phyloP scores from a whole-genome alignment of 1,140 invertebrate species.

The Drosophila murphyi region DNA sequence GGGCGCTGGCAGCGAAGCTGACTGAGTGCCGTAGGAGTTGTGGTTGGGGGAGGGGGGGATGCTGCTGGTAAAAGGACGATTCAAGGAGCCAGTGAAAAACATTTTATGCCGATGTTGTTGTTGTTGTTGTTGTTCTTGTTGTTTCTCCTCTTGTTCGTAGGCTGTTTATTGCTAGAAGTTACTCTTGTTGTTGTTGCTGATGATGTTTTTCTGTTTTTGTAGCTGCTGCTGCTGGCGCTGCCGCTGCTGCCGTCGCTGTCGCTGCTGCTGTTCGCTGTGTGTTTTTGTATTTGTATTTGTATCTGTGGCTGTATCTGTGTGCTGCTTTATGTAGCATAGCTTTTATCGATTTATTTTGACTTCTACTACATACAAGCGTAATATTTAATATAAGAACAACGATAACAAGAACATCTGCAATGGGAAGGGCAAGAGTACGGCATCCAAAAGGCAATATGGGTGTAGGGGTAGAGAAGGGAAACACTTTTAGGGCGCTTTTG shows the following conservation, averaged over 20 bases:
- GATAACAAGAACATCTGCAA: conserved; percentile 42
- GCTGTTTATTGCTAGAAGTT: conserved; percentile 69
- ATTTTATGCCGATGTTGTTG: conserved; percentile 53
- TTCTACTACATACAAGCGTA: conserved; percentile 62
- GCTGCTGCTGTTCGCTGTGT: conserved; percentile 16
- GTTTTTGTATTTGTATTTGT: neutral
- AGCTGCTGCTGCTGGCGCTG: conserved; percentile 13
- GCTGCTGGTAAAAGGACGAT: conserved; percentile 66
- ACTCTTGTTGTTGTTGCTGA: conserved; percentile 36
- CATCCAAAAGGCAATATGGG: neutral
- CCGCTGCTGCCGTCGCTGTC: conserved; percentile 22
- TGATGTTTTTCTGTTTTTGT: conserved; percentile 32
- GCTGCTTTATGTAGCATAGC: conserved; percentile 55
- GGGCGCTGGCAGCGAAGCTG: neutral
- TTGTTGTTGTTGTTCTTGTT: conserved; percentile 25
- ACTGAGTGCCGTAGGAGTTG: neutral
- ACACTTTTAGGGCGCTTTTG: conserved; percentile 61
- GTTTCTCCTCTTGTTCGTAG: conserved; percentile 44
- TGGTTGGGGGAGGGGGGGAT: neutral
- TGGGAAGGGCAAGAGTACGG: conserved; percentile 7
- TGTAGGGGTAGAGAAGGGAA: neutral
- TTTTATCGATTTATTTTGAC: conserved; percentile 83
- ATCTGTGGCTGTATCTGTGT: conserved; percentile 12
- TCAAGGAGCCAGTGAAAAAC: conserved; percentile 77
- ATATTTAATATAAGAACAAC: conserved; percentile 78